These are phyloP conservation scores for Hybognathus amarus DNA, from an alignment of 2,797 vertebrate species.

Conservation along the genomic window DNA sequence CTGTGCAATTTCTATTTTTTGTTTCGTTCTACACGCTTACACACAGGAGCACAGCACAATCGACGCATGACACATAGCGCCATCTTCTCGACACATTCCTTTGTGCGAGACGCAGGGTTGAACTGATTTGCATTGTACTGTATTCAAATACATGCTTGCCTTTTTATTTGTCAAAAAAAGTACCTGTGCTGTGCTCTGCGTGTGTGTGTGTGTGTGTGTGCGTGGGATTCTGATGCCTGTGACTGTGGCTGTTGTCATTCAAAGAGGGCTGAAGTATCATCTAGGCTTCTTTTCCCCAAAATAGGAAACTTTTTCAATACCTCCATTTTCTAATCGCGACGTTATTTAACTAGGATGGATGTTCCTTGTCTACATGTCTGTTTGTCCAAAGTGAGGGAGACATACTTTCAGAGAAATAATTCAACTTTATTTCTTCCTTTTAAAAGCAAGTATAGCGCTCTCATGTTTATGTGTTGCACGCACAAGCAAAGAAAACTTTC, in stretches of 20 bases:
- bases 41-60: conserved; percentile 20
- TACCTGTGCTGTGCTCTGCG: conserved; percentile 60
- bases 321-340: conserved; percentile 23
- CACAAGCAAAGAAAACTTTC: conserved; percentile 2
- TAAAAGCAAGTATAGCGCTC: neutral
- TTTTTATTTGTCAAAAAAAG: conserved; percentile 69
- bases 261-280: conserved; percentile 51
- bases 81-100: conserved; percentile 31
- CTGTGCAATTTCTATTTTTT: conserved; percentile 55
- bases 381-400: conserved; percentile 33
- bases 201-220: conserved; percentile 2
- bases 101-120: conserved; percentile 43
- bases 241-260: conserved; percentile 45
- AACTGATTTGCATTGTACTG: conserved; percentile 53
- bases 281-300: conserved; percentile 38
- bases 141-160: conserved; percentile 55
- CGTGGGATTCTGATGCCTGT: conserved; percentile 32
- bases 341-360: conserved; percentile 44
- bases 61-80: conserved; percentile 49
- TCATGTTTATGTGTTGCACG: conserved; percentile 32
- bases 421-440: neutral
- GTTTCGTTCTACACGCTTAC: neutral
- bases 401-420: conserved; percentile 22
- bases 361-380: conserved; percentile 35
- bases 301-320: conserved; percentile 39